Evolutionary conservation across 2,113 vertebrate genomes (phyloP).

Genomic region (Ovis canadensis): DNA sequence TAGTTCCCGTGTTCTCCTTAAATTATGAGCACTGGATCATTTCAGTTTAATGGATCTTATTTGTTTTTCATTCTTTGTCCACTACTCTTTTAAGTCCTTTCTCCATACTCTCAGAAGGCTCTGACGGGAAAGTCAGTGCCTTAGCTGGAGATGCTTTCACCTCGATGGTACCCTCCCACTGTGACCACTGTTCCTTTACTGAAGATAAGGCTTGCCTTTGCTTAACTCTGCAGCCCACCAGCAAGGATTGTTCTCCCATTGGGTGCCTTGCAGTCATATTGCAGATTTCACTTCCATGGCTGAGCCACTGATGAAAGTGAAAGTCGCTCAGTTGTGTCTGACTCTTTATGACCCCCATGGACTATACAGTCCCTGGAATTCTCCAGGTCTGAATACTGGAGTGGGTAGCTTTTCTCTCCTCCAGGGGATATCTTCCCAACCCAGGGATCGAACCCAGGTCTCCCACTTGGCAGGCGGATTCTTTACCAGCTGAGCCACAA

Average conservation of each 20-base stretch:
- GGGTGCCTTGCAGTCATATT: neutral
- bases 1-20: neutral
- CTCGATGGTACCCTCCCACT: neutral
- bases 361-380: neutral
- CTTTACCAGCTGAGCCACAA: neutral
- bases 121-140: rapidly evolving
- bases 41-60: neutral
- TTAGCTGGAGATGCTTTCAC: neutral
- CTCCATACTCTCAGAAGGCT: neutral
- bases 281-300: neutral
- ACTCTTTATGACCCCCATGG: neutral
- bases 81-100: neutral
- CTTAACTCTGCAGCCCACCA: neutral
- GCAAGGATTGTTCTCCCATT: neutral
- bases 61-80: neutral
- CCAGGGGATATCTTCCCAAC: neutral
- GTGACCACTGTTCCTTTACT: neutral
- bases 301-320: neutral
- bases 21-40: neutral
- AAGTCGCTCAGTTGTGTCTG: rapidly evolving
- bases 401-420: neutral
- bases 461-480: rapidly evolving
- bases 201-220: neutral
- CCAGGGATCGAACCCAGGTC: neutral
- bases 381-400: neutral